Evolutionary conservation across 2,888 invertebrate species (phyloP).

Genomic region (Mimachlamys varia): DNA sequence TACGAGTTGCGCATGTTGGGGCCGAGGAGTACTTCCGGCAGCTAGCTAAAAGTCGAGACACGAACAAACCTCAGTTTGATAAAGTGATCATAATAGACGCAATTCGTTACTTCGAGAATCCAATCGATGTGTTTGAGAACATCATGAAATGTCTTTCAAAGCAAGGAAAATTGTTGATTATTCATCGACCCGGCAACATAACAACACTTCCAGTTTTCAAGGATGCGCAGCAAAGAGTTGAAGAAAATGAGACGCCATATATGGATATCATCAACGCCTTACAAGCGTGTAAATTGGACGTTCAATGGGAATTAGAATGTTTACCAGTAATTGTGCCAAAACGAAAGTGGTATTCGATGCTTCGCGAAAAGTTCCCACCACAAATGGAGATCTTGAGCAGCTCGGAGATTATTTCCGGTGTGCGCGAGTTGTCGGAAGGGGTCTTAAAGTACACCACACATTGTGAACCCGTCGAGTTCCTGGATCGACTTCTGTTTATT

Average conservation of each 20-base stretch:
- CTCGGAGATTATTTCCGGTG: conserved; percentile 72
- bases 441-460: conserved; percentile 76
- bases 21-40: conserved; percentile 76
- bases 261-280: conserved; percentile 75
- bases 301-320: conserved; percentile 78
- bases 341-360: conserved; percentile 76
- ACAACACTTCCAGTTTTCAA: conserved; percentile 76
- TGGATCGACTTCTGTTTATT: conserved; percentile 77
- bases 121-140: conserved; percentile 69
- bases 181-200: conserved; percentile 74
- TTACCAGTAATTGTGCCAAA: conserved; percentile 75
- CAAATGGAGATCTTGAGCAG: conserved; percentile 76
- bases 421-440: conserved; percentile 78
- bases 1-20: conserved; percentile 73
- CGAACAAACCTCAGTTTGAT: conserved; percentile 68
- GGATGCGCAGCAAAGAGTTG: conserved; percentile 72
- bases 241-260: conserved; percentile 74
- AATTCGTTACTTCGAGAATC: conserved; percentile 73
- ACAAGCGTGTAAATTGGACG: conserved; percentile 72
- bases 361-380: conserved; percentile 75
- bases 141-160: conserved; percentile 69
- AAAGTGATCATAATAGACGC: conserved; percentile 77
- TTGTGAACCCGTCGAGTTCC: conserved; percentile 73
- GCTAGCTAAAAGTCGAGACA: conserved; percentile 57
- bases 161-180: conserved; percentile 73